Conservation (phyloP, 2,888 invertebrate species). For the Neoascia interrupta region DNA sequence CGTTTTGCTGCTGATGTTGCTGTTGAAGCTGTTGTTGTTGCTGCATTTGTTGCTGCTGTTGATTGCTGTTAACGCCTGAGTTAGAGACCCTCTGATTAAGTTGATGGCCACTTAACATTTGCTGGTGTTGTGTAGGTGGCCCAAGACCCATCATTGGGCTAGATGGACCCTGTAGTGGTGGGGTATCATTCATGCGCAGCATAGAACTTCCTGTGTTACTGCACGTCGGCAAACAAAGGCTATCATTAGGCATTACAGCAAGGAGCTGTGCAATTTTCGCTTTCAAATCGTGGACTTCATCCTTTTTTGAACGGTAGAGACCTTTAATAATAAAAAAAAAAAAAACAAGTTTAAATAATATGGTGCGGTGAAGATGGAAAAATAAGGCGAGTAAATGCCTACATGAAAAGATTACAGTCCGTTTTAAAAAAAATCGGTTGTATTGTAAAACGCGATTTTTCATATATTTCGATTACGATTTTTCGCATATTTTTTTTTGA, state of each 20-base stretch:
- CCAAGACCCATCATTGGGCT: slow-evolving; percentile 79
- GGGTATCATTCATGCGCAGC: slow-evolving; percentile 82
- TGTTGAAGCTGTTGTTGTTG: slow-evolving; percentile 62
- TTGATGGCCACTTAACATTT: slow-evolving; percentile 73
- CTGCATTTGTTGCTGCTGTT: slow-evolving; percentile 60
- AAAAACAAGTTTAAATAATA: neutral
- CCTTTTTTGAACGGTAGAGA: slow-evolving; percentile 90
- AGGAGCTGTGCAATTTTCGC: slow-evolving; percentile 94
- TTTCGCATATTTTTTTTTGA: too few species aligned
- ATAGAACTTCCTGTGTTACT: slow-evolving; percentile 82
- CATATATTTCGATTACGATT: too few species aligned
- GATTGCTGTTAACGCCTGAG: slow-evolving; percentile 39
- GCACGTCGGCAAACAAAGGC: slow-evolving; percentile 82
- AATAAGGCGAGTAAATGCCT: too few species aligned
- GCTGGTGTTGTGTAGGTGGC: slow-evolving; percentile 71
- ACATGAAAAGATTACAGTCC: too few species aligned
- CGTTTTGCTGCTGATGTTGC: slow-evolving; percentile 73
- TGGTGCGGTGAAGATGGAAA: too few species aligned
- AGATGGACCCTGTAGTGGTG: slow-evolving; percentile 78
- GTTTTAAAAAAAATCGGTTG: too few species aligned
- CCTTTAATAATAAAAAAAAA: slow-evolving; percentile 81
- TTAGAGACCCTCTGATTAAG: slow-evolving; percentile 70
- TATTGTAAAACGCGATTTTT: too few species aligned
- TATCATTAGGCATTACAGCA: slow-evolving; percentile 89
- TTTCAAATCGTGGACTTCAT: slow-evolving; percentile 94